A percentile compares a stretch with the other conserved stretches of the same genome.
These are phyloP conservation scores for Halichondria panicea DNA, from an alignment of 37 sponge, comb jelly and placozoan genomes.

Conservation along the genomic window DNA sequence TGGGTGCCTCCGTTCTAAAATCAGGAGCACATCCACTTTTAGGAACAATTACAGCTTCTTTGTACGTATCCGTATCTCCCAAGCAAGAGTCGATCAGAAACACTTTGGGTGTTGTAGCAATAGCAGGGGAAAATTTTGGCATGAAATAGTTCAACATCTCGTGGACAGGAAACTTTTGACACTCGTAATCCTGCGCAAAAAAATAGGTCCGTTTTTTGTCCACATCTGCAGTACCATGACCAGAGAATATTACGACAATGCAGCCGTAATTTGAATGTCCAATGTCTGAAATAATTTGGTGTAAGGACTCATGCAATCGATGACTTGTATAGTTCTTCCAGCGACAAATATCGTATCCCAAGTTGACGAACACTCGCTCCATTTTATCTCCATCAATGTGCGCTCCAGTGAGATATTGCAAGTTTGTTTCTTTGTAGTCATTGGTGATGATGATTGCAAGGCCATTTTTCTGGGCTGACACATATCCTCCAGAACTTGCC, in stretches of 20 bases:
- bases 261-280: slow-evolving; percentile 9
- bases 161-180: not conserved
- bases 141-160: not conserved
- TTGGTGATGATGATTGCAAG: slow-evolving; percentile 41
- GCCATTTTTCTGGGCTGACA: slow-evolving; percentile 8
- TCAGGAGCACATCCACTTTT: too few species aligned
- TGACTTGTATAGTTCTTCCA: too few species aligned
- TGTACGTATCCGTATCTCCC: not conserved
- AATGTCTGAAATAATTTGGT: too few species aligned
- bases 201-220: slow-evolving; percentile 2
- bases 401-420: not conserved
- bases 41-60: not conserved
- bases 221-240: slow-evolving; percentile 35
- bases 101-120: slow-evolving; percentile 7
- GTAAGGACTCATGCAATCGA: too few species aligned
- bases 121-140: not conserved
- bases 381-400: slow-evolving; percentile 5
- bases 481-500: too few species aligned
- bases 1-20: not conserved
- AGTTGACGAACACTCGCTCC: not conserved
- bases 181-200: slow-evolving; percentile 11
- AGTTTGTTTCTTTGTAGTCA: slow-evolving; percentile 1
- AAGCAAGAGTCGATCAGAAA: slow-evolving; percentile 35
- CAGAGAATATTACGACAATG: slow-evolving; percentile 24
- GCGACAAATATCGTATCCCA: not conserved